Evolutionary conservation across 1,140 invertebrate species (phyloP), one percentile per base, ranked within the genome.

Genomic region (Drosophila mauritiana): DNA sequence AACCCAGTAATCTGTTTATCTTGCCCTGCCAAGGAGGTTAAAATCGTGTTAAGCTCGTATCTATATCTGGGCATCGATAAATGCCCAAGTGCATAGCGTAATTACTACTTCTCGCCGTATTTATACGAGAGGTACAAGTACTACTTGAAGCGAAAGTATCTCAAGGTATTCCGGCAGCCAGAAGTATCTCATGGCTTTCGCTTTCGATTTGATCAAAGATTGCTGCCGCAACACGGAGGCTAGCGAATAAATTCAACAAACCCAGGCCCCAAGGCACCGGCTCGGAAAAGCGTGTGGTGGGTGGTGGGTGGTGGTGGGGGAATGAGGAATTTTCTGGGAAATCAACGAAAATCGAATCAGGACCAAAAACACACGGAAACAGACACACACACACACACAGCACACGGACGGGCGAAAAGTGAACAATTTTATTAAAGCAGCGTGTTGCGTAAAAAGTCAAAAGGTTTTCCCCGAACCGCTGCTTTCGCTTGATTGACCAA

Each of bases 291-390:
- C 15, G n/a, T 11, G 1, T 10, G 34, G 34, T 13, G 25, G 45
- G 1, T 10, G 34, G 34, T 13, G 25, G 45, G 8, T 11, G 6
- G 25, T 49, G 45, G 17, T 17, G 17, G 17, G 34, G 34, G 20
- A 52, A 52, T 52, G 37, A 27, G 48, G 49, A 55, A 48, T 39
- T 55, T 70, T 70, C 67, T 48, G 67, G 40, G 64, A 69, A 70
- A 70, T 69, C 64, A 48, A 70, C 64, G 51, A 70, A 70, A 70
- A 70, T 70, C 67, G 65, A 70, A 70, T 70, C 67, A 70, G 40
- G 34, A 49, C 34, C 31, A 42, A 48, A 48, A 40, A 25, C 56
- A 15, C 56, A 48, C 34, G 36, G 15, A 48, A 34, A 37, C 15
- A 42, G 17, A 62, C 39, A 63, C 11, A 34, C 42, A 37, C 17